Evolutionary conservation across 1,140 invertebrate genomes (phyloP).

Genomic region (Delia radicum): DNA sequence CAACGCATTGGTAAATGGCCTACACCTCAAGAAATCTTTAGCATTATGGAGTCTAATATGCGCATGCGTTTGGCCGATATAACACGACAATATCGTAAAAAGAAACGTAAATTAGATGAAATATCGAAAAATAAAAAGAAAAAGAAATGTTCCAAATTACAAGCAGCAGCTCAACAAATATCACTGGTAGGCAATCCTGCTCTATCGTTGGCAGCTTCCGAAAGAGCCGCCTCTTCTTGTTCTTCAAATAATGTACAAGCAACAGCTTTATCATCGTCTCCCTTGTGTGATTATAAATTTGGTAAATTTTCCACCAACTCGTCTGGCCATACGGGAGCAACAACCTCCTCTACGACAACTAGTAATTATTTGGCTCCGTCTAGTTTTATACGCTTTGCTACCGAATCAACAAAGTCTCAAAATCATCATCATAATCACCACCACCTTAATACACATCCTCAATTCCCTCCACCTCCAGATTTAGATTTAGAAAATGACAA

Average conservation of each 20-base stretch:
- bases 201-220: constrained; percentile 32
- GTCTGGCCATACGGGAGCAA: too few species aligned
- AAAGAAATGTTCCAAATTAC: constrained; percentile 45
- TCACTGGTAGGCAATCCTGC: constrained; percentile 35
- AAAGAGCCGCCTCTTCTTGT: neutral
- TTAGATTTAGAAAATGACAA: constrained; percentile 25
- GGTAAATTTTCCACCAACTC: constrained; percentile 31
- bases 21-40: constrained; percentile 63
- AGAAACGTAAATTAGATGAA: constrained; percentile 76
- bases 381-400: constrained; percentile 42
- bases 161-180: constrained; percentile 29
- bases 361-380: constrained; percentile 38
- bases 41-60: constrained; percentile 78
- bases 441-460: constrained; percentile 36
- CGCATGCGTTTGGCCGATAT: constrained; percentile 75
- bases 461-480: constrained; percentile 27
- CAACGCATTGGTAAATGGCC: constrained; percentile 56
- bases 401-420: neutral
- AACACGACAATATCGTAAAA: constrained; percentile 78
- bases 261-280: constrained; percentile 35
- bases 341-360: neutral
- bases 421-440: constrained; percentile 36
- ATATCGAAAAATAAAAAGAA: constrained; percentile 59
- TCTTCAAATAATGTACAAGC: neutral
- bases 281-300: constrained; percentile 48